Evolutionary conservation across 2,113 vertebrate species (phyloP).

Genomic region (Chaenogobius annularis): DNA sequence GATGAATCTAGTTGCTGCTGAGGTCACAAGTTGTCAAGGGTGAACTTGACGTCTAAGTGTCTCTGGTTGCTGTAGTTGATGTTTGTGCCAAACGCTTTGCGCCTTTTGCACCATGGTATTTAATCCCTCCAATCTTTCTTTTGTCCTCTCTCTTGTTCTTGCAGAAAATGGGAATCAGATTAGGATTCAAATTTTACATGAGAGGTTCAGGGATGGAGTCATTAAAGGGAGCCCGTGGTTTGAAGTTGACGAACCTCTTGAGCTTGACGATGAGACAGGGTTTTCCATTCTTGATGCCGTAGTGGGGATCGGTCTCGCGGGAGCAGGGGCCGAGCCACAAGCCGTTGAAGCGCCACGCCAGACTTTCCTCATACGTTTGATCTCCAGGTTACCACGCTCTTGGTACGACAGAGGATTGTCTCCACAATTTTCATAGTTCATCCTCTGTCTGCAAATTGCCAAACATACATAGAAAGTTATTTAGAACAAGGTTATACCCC

Average conservation of each 20-base stretch:
- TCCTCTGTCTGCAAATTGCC: slow-evolving; percentile 73
- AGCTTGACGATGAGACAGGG: slow-evolving; percentile 93
- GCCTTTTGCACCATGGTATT: slow-evolving; percentile 80
- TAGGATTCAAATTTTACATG: slow-evolving; percentile 34
- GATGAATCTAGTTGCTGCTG: slow-evolving; percentile 73
- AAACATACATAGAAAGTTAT: slow-evolving; percentile 96
- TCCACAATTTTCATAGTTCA: slow-evolving; percentile 80
- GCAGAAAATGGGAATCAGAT: slow-evolving; percentile 86
- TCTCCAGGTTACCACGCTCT: slow-evolving; percentile 73
- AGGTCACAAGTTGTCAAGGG: slow-evolving; percentile 87
- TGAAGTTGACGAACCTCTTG: slow-evolving; percentile 91
- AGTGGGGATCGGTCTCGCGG: slow-evolving; percentile 71
- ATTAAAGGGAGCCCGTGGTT: slow-evolving; percentile 81
- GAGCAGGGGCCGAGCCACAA: slow-evolving; percentile 83
- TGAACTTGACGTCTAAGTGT: slow-evolving; percentile 95
- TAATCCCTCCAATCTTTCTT: slow-evolving; percentile 74
- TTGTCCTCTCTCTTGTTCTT: slow-evolving; percentile 83
- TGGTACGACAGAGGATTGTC: slow-evolving; percentile 40
- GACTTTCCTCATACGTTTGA: slow-evolving; percentile 66
- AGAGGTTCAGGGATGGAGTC: slow-evolving; percentile 60
- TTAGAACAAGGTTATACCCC: slow-evolving; percentile 95
- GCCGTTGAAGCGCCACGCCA: slow-evolving; percentile 84
- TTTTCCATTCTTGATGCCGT: slow-evolving; percentile 83
- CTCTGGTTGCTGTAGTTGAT: slow-evolving; percentile 92
- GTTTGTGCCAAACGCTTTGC: slow-evolving; percentile 88